Conservation (phyloP, 2,888 invertebrate species). For the Spatulosminthurus flaviceps region DNA sequence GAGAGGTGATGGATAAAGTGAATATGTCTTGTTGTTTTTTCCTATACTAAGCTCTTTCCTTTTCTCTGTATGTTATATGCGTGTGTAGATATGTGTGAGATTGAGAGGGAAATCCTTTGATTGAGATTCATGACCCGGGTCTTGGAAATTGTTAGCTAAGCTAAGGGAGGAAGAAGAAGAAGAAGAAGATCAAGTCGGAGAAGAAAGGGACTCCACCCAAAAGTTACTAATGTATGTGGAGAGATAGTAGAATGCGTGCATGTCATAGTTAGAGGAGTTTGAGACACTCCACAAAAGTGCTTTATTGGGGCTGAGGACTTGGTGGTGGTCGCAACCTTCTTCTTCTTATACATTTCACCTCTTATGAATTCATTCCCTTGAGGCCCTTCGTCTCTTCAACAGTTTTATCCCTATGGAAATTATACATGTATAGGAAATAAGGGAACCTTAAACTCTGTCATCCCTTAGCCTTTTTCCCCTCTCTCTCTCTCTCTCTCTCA, state of each 20-base stretch:
- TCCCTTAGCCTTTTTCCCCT: constrained; percentile 22
- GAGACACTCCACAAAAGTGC: constrained; percentile 22
- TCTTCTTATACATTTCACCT: background rate
- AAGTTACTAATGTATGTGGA: constrained; percentile 1
- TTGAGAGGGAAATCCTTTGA: constrained; percentile 38
- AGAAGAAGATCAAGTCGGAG: constrained; percentile 11
- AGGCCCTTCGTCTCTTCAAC: constrained; percentile 31
- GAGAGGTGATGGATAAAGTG: constrained; percentile 32
- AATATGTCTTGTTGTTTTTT: constrained; percentile 25
- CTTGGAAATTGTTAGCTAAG: constrained; percentile 32
- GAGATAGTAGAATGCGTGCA: background rate
- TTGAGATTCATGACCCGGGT: constrained; percentile 50
- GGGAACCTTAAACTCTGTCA: background rate
- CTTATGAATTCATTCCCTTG: constrained; percentile 32
- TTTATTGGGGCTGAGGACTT: constrained; percentile 40
- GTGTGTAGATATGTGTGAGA: background rate
- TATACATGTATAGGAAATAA: background rate
- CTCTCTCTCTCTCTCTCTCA: constrained; percentile 11
- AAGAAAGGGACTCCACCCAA: constrained; percentile 15
- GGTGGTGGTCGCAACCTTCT: constrained; percentile 43
- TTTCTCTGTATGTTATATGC: background rate
- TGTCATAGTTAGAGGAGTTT: background rate
- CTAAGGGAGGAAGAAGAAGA: background rate
- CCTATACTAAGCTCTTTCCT: too few species aligned
- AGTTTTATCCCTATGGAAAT: too few species aligned